These are phyloP conservation scores for Dromius quadrimaculatus DNA, from an alignment of 2,888 invertebrate genomes.

Conservation along the genomic window DNA sequence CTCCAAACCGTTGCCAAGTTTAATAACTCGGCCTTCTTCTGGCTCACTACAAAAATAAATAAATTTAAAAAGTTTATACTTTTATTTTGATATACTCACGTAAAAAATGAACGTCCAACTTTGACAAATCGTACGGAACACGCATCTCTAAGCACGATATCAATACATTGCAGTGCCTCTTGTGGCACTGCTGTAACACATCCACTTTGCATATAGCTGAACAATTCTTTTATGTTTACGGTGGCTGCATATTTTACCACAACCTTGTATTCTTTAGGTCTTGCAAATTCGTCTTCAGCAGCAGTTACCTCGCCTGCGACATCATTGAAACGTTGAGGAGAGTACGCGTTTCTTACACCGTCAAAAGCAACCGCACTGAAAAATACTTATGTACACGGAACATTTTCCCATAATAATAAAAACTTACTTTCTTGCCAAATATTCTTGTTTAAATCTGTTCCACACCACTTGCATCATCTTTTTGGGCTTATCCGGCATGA, in stretches of 20 bases:
- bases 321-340: constrained; percentile 65
- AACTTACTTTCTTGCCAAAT: constrained; percentile 59
- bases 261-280: constrained; percentile 65
- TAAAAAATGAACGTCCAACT: constrained; percentile 87
- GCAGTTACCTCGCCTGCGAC: constrained; percentile 58
- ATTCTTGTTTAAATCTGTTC: too few species aligned
- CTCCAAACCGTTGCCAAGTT: constrained; percentile 83
- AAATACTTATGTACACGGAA: constrained; percentile 61
- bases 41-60: neutral
- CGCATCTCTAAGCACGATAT: constrained; percentile 82
- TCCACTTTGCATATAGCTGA: constrained; percentile 62
- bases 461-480: constrained; percentile 69
- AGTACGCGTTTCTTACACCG: constrained; percentile 77
- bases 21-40: neutral
- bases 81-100: too few species aligned
- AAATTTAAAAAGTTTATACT: too few species aligned
- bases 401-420: too few species aligned
- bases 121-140: constrained; percentile 69
- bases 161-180: constrained; percentile 81
- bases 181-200: constrained; percentile 67
- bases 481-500: constrained; percentile 78
- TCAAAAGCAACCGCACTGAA: constrained; percentile 75
- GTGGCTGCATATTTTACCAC: constrained; percentile 69
- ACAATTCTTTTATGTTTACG: constrained; percentile 69
- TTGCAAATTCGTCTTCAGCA: constrained; percentile 62